A percentile compares a stretch with the other conserved stretches of the same genome.
phyloP scores from a whole-genome alignment of 2,797 vertebrate genomes.

The Takifugu ocellatus region DNA sequence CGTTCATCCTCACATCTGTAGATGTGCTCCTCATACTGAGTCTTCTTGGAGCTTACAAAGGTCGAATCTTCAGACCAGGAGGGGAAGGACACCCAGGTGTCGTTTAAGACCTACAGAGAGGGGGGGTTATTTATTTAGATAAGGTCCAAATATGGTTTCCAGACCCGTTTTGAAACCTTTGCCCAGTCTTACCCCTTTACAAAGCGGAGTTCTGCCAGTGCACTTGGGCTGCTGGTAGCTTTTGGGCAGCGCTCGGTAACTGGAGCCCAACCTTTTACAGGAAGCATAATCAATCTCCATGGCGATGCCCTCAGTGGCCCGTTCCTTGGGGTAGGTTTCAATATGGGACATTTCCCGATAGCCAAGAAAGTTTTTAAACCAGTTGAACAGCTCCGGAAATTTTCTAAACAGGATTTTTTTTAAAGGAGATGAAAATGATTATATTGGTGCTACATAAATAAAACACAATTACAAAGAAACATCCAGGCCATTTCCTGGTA shows the following conservation, averaged over 20 bases:
- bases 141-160: too few relatives aligned
- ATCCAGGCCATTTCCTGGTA: accelerated
- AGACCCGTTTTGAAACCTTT: neutral
- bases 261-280: slow-evolving; percentile 95
- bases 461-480: neutral
- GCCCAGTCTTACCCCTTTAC: slow-evolving; percentile 87
- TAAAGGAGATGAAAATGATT: slow-evolving; percentile 39
- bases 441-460: neutral
- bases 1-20: slow-evolving; percentile 98
- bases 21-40: slow-evolving; percentile 98
- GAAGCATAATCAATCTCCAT: slow-evolving; percentile 99
- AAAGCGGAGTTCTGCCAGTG: slow-evolving; percentile 92
- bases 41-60: slow-evolving; percentile 99
- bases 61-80: slow-evolving; percentile 99
- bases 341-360: slow-evolving; percentile 93
- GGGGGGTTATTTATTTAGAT: too few relatives aligned
- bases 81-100: slow-evolving; percentile 98
- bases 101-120: slow-evolving; percentile 87
- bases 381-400: slow-evolving; percentile 97
- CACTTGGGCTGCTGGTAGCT: slow-evolving; percentile 98
- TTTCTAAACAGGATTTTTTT: slow-evolving; percentile 84
- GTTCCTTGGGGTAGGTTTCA: slow-evolving; percentile 93
- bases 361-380: slow-evolving; percentile 99
- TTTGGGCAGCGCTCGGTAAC: slow-evolving; percentile 96
- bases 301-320: slow-evolving; percentile 96